Percentiles rank a stretch among this genome's conserved stretches.
Conservation (phyloP, 2,113 vertebrate genomes). For the Onychostoma macrolepis region DNA sequence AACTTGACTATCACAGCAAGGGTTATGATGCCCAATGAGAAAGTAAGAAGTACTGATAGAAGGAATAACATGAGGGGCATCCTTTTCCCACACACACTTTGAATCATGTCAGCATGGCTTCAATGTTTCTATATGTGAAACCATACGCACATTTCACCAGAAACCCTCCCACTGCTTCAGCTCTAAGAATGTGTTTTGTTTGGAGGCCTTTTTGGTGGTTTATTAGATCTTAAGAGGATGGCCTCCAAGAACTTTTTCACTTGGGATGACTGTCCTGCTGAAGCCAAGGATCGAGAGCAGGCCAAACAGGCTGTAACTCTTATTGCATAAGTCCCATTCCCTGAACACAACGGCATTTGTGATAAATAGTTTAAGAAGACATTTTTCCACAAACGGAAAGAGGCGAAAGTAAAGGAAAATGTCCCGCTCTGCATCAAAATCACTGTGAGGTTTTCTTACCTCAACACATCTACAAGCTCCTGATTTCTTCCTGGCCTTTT, state of each 20-base stretch:
- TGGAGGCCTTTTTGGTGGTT: constrained; percentile 45
- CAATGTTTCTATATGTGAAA: constrained; percentile 8
- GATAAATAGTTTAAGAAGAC: constrained; percentile 50
- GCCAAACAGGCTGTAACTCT: constrained; percentile 29
- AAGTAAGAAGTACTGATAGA: neutral
- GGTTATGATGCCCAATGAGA: neutral
- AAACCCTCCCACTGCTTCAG: constrained; percentile 33
- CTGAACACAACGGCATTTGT: constrained; percentile 37
- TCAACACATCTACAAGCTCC: neutral
- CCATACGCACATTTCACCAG: neutral
- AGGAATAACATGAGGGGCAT: neutral
- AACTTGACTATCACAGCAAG: neutral
- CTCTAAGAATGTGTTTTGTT: constrained; percentile 57
- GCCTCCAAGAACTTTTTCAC: constrained; percentile 46
- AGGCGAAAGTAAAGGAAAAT: constrained; percentile 33
- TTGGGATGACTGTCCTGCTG: constrained; percentile 35
- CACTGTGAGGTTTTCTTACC: constrained; percentile 3
- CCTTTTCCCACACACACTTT: neutral
- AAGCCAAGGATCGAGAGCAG: constrained; percentile 30
- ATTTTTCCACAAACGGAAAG: constrained; percentile 46
- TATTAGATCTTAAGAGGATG: constrained; percentile 40
- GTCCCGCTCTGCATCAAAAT: constrained; percentile 3
- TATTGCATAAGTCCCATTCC: constrained; percentile 57
- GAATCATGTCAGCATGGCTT: constrained; percentile 4
- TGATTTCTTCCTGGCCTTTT: too few species aligned